A percentile compares a stretch with the other conserved stretches of the same genome.
Conservation (phyloP, 2,888 invertebrate species). For the Epistrophella euchroma region DNA sequence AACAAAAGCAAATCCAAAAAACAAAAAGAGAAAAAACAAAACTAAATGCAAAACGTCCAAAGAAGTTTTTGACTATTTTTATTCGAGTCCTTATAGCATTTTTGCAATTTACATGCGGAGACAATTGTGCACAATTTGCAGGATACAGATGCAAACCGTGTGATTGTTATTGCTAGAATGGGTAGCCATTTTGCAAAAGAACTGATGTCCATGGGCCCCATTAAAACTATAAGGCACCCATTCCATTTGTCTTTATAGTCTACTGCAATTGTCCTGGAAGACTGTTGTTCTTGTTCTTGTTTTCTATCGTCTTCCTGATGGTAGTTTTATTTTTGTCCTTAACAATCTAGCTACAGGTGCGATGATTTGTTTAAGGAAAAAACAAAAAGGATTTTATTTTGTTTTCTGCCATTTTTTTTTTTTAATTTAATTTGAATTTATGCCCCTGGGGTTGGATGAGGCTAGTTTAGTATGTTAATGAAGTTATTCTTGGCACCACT, state of each 20-base stretch:
- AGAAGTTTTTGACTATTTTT: constrained; percentile 24
- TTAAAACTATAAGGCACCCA: constrained; percentile 44
- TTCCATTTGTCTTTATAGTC: neutral
- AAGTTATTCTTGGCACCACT: constrained; percentile 25
- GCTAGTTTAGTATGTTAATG: constrained; percentile 41
- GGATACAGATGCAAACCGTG: constrained; percentile 59
- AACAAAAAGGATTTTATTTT: constrained; percentile 16
- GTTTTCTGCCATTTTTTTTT: constrained; percentile 16
- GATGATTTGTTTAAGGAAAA: constrained; percentile 37
- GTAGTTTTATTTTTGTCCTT: neutral
- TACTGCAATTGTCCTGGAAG: constrained; percentile 22
- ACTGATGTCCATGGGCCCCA: constrained; percentile 31
- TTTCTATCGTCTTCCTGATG: constrained; percentile 7
- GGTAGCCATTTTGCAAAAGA: constrained; percentile 24
- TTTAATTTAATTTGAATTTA: constrained; percentile 38
- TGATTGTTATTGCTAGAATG: constrained; percentile 40
- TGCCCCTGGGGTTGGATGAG: constrained; percentile 18
- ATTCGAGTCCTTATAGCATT: constrained; percentile 45
- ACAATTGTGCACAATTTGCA: constrained; percentile 73
- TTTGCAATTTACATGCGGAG: constrained; percentile 57
- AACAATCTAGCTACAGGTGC: constrained; percentile 60
- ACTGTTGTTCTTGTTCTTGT: constrained; percentile 21
- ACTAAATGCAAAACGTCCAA: constrained; percentile 23
- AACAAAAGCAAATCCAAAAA: constrained; percentile 30
- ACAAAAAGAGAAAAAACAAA: constrained; percentile 8